Evolutionary conservation across 1,140 invertebrate genomes (phyloP), one percentile per base, ranked within the genome.

Genomic region (Bombyx mandarina): DNA sequence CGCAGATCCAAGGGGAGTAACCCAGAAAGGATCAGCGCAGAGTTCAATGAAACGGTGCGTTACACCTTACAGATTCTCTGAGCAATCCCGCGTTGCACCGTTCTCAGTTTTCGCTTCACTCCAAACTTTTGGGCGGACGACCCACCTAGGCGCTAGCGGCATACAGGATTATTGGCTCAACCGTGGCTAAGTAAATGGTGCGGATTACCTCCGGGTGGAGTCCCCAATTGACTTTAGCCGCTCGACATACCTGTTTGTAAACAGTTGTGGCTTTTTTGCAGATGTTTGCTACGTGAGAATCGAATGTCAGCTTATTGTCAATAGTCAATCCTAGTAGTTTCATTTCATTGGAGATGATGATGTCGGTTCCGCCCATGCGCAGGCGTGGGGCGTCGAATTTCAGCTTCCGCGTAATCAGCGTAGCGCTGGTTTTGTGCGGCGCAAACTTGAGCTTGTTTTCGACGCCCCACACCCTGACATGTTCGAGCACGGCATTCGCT

Each of bases 1-100:
- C 64, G 22, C 9, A 69, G 56, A 42, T 69, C 60, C 1, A 69
- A 56, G 6, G 69, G 66, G 1, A 69, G 58, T 44, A 67, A 46
- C 43, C 71, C 62, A 0, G 63, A 46, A 6, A 70, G 56, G 0
- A 65, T 44, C 7, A 70, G 50, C 1, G 59, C 63, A 1, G 65
- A 58, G 54, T 63, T 56, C 8, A 67, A 49, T 26, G 65, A 66
- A 43, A 64, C 63, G 6, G 62, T 73, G 0, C 59, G 50, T 18
- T 70, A 62, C 0, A 58, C 53, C 48, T 55, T 61, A 26, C 58
- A 60, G 2, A 71, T 43, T 54, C 68, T 66, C 46, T 60, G 57
- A 1, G 66, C 66, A 35, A 71, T 18, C 44, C 45, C 45, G 7
- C 45, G 7, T 46, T 46, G 45, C 7, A 46, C 45, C 7, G 45